Conservation (phyloP, 2,888 invertebrate genomes). For the Autographa pulchrina region DNA sequence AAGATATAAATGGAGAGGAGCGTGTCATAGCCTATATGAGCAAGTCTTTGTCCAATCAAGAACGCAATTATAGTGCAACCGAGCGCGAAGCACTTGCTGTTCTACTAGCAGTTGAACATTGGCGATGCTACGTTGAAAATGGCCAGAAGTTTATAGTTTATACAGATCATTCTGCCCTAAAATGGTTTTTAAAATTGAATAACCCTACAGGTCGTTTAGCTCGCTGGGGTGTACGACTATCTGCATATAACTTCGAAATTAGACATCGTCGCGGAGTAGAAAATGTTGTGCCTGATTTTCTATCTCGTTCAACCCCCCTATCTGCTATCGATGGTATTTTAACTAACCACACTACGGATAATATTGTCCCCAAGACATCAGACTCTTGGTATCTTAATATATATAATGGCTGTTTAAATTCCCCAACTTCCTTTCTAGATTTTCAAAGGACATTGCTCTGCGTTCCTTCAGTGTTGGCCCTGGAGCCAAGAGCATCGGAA, state of each 20-base stretch:
- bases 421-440: constrained; percentile 8
- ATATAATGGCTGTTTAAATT: neutral
- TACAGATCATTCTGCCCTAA: constrained; percentile 20
- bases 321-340: too few relatives aligned
- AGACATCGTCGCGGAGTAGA: too few relatives aligned
- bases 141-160: too few relatives aligned
- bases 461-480: too few relatives aligned
- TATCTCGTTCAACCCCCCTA: neutral
- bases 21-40: constrained; percentile 7
- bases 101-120: neutral
- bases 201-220: constrained; percentile 28
- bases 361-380: neutral
- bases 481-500: too few relatives aligned
- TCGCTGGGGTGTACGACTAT: constrained; percentile 23
- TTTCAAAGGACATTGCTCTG: too few relatives aligned
- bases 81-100: neutral
- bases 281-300: constrained; percentile 19
- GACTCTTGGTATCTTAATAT: neutral
- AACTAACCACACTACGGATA: too few relatives aligned
- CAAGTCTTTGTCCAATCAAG: neutral
- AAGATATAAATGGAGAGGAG: neutral
- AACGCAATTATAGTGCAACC: neutral
- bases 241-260: constrained; percentile 19
- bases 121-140: neutral
- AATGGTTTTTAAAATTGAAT: constrained; percentile 23